Evolutionary conservation across 2,113 vertebrate species (phyloP).

Genomic region (Myotis yumanensis): DNA sequence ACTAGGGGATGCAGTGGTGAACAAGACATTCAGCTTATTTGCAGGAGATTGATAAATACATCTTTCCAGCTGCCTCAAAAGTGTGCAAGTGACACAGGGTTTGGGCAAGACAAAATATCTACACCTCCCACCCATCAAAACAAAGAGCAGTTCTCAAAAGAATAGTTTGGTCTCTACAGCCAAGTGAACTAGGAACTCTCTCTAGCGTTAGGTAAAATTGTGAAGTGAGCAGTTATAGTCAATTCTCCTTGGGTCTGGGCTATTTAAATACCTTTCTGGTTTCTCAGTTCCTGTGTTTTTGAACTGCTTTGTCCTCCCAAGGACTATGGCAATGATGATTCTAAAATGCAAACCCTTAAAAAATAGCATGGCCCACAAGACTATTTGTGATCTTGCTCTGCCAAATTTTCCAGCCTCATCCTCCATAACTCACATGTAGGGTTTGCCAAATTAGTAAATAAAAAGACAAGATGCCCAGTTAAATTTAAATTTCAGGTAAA

Average conservation of each 20-base stretch:
- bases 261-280: background rate
- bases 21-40: background rate
- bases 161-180: background rate
- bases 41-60: background rate
- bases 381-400: background rate
- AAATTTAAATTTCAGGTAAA: constrained; percentile 22
- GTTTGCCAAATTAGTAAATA: background rate
- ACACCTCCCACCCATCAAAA: background rate
- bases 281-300: background rate
- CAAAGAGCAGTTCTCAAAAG: constrained; percentile 12
- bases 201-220: background rate
- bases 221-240: background rate
- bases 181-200: background rate
- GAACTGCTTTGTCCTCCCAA: background rate
- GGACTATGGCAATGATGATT: background rate
- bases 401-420: background rate
- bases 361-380: background rate
- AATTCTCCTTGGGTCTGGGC: background rate
- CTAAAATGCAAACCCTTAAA: background rate
- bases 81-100: background rate
- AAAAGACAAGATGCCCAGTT: background rate
- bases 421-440: background rate
- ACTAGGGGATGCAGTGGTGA: background rate
- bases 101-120: background rate
- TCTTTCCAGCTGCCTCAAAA: background rate